Evolutionary conservation across 2,797 vertebrate species (phyloP).

Genomic region (Melanotaenia parkinsoni): DNA sequence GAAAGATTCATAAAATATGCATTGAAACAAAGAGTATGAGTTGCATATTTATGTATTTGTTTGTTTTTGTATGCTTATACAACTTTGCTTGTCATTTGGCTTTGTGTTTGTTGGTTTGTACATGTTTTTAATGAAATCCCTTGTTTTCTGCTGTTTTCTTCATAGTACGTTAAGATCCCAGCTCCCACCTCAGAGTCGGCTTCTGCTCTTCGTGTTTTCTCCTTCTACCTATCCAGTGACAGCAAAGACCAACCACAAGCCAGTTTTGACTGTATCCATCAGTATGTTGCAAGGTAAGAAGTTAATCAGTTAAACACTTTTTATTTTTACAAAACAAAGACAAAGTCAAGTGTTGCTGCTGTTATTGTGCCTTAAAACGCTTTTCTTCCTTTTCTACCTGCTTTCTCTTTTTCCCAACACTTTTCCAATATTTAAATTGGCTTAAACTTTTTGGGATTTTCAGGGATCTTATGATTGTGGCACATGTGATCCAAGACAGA

Average conservation of each 20-base stretch:
- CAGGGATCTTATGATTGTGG: neutral
- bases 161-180: conserved; percentile 85
- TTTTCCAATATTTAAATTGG: neutral
- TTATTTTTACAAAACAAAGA: neutral
- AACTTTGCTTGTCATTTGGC: neutral
- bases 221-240: conserved; percentile 88
- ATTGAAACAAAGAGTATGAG: neutral
- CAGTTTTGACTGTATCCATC: conserved; percentile 87
- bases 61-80: neutral
- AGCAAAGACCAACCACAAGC: conserved; percentile 86
- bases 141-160: conserved; percentile 14
- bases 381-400: neutral
- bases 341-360: neutral
- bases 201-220: conserved; percentile 81
- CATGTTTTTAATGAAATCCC: neutral
- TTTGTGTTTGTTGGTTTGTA: neutral
- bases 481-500: conserved; percentile 4
- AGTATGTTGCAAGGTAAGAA: conserved; percentile 80
- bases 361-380: neutral
- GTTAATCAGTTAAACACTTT: neutral
- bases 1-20: neutral
- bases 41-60: neutral
- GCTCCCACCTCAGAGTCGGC: conserved; percentile 73
- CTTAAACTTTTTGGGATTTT: neutral
- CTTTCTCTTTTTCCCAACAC: neutral